Conservation (phyloP, 1,140 invertebrate species). For the Thaumatotibia leucotreta region DNA sequence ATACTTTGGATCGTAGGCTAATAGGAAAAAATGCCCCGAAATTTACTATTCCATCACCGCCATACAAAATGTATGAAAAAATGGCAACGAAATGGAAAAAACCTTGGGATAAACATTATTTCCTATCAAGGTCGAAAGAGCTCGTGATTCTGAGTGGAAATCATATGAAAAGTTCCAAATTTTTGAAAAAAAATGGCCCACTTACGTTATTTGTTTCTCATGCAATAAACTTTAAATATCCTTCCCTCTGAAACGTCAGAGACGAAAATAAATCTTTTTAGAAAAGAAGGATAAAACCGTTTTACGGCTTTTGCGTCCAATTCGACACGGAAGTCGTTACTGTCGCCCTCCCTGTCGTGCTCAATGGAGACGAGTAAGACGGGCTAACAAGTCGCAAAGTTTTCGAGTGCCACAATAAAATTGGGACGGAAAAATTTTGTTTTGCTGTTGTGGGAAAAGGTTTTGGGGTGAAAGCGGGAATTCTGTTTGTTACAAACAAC, state of each 20-base stretch:
- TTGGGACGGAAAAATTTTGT: neutral
- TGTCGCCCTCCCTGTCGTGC: neutral
- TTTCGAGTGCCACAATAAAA: constrained; percentile 1
- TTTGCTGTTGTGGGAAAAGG: neutral
- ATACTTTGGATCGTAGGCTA: too few species aligned
- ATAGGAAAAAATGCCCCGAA: too few species aligned
- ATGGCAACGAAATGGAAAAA: too few species aligned
- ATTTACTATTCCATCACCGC: too few species aligned
- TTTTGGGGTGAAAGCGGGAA: neutral
- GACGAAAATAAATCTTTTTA: neutral
- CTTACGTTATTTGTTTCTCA: neutral
- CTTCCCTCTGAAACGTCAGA: neutral
- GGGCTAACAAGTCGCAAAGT: neutral
- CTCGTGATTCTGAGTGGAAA: too few species aligned
- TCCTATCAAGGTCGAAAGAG: too few species aligned
- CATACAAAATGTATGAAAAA: too few species aligned
- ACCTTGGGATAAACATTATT: too few species aligned
- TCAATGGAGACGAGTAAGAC: neutral
- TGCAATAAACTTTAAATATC: neutral
- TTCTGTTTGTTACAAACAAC: neutral
- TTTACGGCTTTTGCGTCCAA: neutral
- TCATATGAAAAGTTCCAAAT: too few species aligned
- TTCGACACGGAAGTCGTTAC: constrained; percentile 5
- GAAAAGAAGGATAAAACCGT: neutral
- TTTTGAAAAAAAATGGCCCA: neutral